phyloP scores from a whole-genome alignment of 2,113 vertebrate species.

The Megaceryle maxima region DNA sequence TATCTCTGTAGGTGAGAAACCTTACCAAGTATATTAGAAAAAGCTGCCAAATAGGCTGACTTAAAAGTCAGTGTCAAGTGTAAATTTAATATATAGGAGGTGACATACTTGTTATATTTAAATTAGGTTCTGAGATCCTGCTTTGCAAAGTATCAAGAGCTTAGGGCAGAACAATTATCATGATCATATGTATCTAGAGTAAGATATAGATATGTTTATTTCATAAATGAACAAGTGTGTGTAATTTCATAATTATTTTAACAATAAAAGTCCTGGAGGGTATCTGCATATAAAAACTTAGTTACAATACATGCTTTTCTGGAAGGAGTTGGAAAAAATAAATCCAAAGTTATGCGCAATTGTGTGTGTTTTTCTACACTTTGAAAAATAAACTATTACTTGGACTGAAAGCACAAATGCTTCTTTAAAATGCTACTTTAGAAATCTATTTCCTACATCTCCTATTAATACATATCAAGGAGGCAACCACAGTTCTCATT shows the following conservation, averaged over 20 bases:
- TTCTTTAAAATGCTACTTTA: not conserved
- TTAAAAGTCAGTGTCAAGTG: constrained; percentile 22
- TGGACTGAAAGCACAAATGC: not conserved
- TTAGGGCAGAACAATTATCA: not conserved
- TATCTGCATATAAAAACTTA: not conserved
- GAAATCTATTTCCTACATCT: not conserved
- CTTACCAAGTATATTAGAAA: not conserved
- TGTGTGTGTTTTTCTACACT: not conserved
- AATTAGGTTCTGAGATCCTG: not conserved
- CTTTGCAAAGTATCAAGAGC: not conserved
- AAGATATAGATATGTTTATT: not conserved
- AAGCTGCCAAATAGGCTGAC: constrained; percentile 17
- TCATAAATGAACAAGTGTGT: not conserved
- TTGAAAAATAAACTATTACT: not conserved
- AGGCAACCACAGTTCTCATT: not conserved
- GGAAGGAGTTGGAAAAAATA: not conserved
- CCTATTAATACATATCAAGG: not conserved
- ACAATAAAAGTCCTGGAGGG: not conserved
- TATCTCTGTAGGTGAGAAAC: constrained; percentile 18
- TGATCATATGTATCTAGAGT: not conserved
- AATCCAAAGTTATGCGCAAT: not conserved
- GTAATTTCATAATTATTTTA: constrained; percentile 11
- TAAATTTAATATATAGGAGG: not conserved
- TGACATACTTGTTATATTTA: constrained; percentile 7
- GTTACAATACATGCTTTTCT: not conserved